Percentiles rank a stretch among this genome's conserved stretches.
These are phyloP conservation scores for Plagiodera versicolora DNA, from an alignment of 2,888 invertebrate species.

Conservation along the genomic window DNA sequence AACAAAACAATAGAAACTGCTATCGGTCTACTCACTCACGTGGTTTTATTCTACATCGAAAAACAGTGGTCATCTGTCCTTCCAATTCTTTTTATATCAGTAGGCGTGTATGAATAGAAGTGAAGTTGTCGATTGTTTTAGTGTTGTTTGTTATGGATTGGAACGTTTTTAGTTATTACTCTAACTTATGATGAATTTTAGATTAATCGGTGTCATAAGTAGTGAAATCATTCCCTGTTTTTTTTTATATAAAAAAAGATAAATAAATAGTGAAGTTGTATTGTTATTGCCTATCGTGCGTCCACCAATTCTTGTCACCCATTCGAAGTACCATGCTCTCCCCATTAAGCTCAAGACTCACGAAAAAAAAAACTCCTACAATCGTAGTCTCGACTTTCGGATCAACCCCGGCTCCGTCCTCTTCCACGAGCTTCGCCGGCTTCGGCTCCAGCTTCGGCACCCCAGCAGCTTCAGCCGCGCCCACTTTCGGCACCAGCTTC, in stretches of 20 bases:
- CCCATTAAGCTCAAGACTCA: too few relatives aligned
- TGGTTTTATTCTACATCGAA: neutral
- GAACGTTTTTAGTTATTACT: neutral
- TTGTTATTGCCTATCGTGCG: too few relatives aligned
- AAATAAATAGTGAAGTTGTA: too few relatives aligned
- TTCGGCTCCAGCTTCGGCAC: constrained; percentile 52
- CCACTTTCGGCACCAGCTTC: constrained; percentile 29
- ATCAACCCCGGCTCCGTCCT: constrained; percentile 37
- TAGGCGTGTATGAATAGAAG: neutral
- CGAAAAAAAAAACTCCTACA: too few relatives aligned
- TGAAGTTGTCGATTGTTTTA: neutral
- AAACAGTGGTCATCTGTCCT: neutral
- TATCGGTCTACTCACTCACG: neutral
- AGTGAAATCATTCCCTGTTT: too few relatives aligned
- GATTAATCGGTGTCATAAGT: too few relatives aligned
- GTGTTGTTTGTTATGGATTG: neutral
- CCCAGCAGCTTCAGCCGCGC: constrained; percentile 8
- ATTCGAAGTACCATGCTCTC: too few relatives aligned
- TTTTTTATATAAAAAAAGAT: too few relatives aligned
- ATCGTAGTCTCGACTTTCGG: constrained; percentile 32
- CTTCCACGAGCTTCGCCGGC: constrained; percentile 47
- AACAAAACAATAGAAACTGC: neutral
- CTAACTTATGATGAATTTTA: neutral
- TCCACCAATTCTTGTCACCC: too few relatives aligned
- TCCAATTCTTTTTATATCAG: neutral